Base-by-base conservation (phyloP, 1,140 invertebrate species). In the Aethina tumida region DNA sequence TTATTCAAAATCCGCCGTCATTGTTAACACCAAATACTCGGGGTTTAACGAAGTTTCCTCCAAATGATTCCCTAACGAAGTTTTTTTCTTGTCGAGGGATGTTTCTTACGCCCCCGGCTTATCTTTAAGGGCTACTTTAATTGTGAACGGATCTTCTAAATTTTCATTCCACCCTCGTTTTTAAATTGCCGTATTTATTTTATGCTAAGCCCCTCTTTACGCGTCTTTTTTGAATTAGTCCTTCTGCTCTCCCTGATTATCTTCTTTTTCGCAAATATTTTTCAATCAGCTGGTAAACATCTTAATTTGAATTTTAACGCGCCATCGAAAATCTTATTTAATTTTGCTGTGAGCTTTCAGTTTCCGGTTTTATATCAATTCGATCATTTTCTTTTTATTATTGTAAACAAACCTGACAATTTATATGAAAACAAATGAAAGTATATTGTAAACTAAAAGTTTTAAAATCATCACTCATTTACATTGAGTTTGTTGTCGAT, bases 81-180 rank as follows among this genome's bases (percentile, higher is more conserved):
- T 52, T 50, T 53, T 46, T 50, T 39, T 21, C 22, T 50, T 53
- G 43, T 45, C 43, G 45, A 49, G 51, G 50, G 52, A 55, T 56
- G 55, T 56, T 55, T 59, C 56, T 58, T 59, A 56, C 55, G 47
- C 57, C 43, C 46, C 44, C 26, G 48, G 52, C 57, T 59, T 59
- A 58, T 59, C 55, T 60, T 58, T 55, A 60, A 60, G 50, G 54
- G 58, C 58, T 56, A 58, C 53, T 59, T 58, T 59, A 59, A 59
- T 59, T 59, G 55, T 45, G 55, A 53, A 51, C 27, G 53, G 46
- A 55, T 55, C 51, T 48, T 39, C 34, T 35, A 15, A 39, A 39
- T 44, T 44, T 39, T 44, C 35, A 19, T 39, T 39, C 21, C 42
- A 17, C 30, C 42, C 35, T 32, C 30, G 20, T 33, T 19, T 44